Percentiles rank a stretch among this genome's conserved stretches.
Evolutionary conservation across 2,113 vertebrate genomes (phyloP).

Genomic region (Anthoscopus minutus): DNA sequence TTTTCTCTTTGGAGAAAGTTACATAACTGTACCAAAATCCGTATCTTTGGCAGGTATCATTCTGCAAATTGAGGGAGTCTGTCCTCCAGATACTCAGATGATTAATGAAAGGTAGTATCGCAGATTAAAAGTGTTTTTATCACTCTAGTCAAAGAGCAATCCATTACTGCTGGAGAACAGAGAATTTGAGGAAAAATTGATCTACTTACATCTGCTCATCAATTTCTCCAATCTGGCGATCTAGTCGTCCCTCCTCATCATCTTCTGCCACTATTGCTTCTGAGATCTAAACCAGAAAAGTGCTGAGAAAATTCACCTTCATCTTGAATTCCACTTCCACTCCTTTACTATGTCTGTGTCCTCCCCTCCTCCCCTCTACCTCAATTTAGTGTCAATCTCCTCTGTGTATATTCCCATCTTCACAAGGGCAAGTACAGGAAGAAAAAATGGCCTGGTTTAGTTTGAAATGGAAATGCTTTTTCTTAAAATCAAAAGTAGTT

Average conservation of each 20-base stretch:
- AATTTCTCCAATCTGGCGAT: constrained; percentile 94
- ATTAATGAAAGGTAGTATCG: background rate
- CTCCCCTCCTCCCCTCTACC: background rate
- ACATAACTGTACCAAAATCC: background rate
- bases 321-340: background rate
- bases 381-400: background rate
- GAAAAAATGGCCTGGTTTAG: background rate
- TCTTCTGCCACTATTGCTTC: constrained; percentile 96
- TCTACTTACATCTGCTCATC: constrained; percentile 89
- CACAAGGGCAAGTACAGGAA: background rate
- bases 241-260: constrained; percentile 92
- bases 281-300: constrained; percentile 76
- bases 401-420: background rate
- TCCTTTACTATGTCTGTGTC: constrained; percentile 32
- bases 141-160: background rate
- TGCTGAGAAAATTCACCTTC: background rate
- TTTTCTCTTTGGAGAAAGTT: background rate
- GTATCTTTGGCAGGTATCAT: background rate
- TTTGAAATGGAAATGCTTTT: background rate
- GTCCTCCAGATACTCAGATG: background rate
- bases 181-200: constrained; percentile 43
- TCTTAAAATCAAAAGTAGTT: background rate
- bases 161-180: background rate
- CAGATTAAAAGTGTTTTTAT: background rate
- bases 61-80: background rate